Evolutionary conservation across 2,113 vertebrate species (phyloP), one percentile per base, ranked within the genome.

Genomic region (Tachuris rubrigastra): DNA sequence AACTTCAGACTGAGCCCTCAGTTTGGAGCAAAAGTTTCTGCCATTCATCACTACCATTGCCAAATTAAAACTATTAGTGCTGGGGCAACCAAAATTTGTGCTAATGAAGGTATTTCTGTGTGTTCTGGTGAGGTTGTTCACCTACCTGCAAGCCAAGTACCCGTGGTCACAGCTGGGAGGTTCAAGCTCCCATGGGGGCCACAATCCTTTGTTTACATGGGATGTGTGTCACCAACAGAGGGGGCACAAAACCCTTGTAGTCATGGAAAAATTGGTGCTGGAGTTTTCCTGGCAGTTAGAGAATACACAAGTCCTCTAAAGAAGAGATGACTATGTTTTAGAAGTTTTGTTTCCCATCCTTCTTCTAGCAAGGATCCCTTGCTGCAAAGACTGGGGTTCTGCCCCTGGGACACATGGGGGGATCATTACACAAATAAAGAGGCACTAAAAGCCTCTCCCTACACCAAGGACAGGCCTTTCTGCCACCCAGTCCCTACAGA

Each of bases 381-480:
- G 22, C n/a, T 75, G 22, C 14, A 37, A 14, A 0, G 5, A 49
- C 25, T 7, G 15, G 6, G 22, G 13, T 3, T 39, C 44, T 37
- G 47, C 10, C 12, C 12, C 19, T 37, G 15, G 20, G 17, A 75
- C 17, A 27, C 1, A 0, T 5, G 1, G 10, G 47, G 13, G 12
- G 39, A n/a, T 18, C 67, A 59, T 49, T 18, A 52, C 17, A 85
- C 62, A 67, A 90, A 21, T 25, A 31, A 68, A 13, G 41, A 68
- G 39, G 16, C 9, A 41, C 14, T 69, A 35, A 79, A 58, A 72
- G 50, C 25, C 24, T 63, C 62, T 63, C 8, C 55, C 60, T 27
- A 59, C 21, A 39, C 6, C 13, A 4, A 49, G 12, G 1, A 23
- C 59, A 89, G 56, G 17, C 8, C 14, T 58, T 23, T 50, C 21